A percentile compares a stretch with the other conserved stretches of the same genome.
Conservation (phyloP, 2,888 invertebrate species). For the Melieria picta region DNA sequence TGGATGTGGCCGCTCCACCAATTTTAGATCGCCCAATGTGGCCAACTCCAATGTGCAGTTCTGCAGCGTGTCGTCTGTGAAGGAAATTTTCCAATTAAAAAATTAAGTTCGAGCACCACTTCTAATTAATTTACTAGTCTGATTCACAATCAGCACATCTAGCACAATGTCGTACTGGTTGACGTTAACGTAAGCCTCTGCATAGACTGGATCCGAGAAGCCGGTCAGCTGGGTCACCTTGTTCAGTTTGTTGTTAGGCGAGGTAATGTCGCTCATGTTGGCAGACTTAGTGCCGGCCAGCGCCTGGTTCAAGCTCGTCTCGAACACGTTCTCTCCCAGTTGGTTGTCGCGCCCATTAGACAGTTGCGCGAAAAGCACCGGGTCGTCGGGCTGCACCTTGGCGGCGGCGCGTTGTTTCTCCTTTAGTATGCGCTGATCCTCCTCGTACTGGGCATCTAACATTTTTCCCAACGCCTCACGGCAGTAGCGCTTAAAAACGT, state of each 20-base stretch:
- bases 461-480: slow-evolving; percentile 83
- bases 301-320: slow-evolving; percentile 90
- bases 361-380: slow-evolving; percentile 84
- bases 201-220: slow-evolving; percentile 99
- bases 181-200: slow-evolving; percentile 99
- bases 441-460: slow-evolving; percentile 80
- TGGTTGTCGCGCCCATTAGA: slow-evolving; percentile 73
- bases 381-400: slow-evolving; percentile 85
- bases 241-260: slow-evolving; percentile 72
- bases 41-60: slow-evolving; percentile 98
- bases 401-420: slow-evolving; percentile 76
- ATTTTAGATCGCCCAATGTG: slow-evolving; percentile 95
- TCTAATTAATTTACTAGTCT: slow-evolving; percentile 75
- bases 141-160: slow-evolving; percentile 97
- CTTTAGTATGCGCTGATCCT: slow-evolving; percentile 67
- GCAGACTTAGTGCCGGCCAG: slow-evolving; percentile 73
- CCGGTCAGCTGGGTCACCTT: slow-evolving; percentile 97
- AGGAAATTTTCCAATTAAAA: slow-evolving; percentile 2
- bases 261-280: slow-evolving; percentile 67
- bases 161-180: slow-evolving; percentile 98
- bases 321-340: slow-evolving; percentile 81
- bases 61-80: slow-evolving; percentile 88
- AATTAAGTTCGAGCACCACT: not conserved
- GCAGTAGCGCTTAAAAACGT: slow-evolving; percentile 79
- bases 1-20: slow-evolving; percentile 97